phyloP scores from a whole-genome alignment of 2,888 invertebrate species.

The Piscicola geometra region DNA sequence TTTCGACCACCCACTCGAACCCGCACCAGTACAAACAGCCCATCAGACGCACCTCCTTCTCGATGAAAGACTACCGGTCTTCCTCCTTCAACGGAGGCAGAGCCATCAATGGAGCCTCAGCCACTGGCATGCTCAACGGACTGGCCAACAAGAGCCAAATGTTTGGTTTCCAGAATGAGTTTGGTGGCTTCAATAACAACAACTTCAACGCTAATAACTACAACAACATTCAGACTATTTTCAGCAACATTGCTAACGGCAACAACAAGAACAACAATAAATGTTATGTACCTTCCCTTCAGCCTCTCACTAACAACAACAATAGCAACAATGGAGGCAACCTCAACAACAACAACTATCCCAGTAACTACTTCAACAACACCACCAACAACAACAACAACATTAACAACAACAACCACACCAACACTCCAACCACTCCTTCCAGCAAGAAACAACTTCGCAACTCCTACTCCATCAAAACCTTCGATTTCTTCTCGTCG shows the following conservation, averaged over 20 bases:
- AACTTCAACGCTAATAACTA: slow-evolving; percentile 22
- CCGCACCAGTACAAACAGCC: not conserved
- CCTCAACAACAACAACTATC: not conserved
- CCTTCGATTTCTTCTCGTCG: slow-evolving; percentile 78
- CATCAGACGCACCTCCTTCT: not conserved
- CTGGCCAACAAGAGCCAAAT: not conserved
- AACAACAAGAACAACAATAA: not conserved
- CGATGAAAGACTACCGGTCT: not conserved
- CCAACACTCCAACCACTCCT: slow-evolving; percentile 52
- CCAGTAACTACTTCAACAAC: slow-evolving; percentile 4
- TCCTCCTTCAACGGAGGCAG: no score
- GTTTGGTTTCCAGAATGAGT: not conserved
- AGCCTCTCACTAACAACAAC: not conserved
- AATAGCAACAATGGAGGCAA: not conserved
- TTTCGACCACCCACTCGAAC: not conserved
- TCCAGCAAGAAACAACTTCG: slow-evolving; percentile 51
- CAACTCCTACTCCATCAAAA: slow-evolving; percentile 46
- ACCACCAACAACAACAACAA: slow-evolving; percentile 20
- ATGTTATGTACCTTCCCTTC: not conserved
- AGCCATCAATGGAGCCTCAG: no score
- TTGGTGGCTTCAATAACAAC: slow-evolving; percentile 1
- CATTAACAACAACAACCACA: slow-evolving; percentile 54
- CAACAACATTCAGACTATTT: not conserved
- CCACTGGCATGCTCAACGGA: not conserved
- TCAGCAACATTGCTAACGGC: not conserved